phyloP scores from a whole-genome alignment of 2,113 vertebrate species.

The Peucedramus taeniatus region DNA sequence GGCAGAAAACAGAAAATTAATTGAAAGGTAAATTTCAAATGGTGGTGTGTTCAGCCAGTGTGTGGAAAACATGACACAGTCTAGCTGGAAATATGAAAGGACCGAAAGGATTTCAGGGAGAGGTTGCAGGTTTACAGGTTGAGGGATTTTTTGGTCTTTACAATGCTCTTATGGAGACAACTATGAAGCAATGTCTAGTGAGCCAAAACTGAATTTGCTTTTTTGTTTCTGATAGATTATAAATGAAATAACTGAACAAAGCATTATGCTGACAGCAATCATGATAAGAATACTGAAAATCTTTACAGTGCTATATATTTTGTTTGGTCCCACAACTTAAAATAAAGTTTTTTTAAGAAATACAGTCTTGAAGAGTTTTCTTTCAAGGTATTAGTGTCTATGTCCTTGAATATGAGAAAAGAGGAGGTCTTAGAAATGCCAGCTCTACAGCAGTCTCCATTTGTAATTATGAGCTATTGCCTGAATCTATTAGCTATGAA shows the following conservation, averaged over 20 bases:
- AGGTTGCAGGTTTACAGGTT: background rate
- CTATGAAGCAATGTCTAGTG: background rate
- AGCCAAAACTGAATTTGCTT: background rate
- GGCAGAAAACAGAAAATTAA: conserved; percentile 57
- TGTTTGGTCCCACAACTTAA: background rate
- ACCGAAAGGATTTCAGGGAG: background rate
- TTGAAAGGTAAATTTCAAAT: conserved; percentile 6
- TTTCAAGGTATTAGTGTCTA: background rate
- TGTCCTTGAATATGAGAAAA: conserved; percentile 16
- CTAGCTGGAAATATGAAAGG: background rate
- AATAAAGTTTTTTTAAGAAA: background rate
- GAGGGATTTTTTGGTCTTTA: background rate
- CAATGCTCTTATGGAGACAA: background rate
- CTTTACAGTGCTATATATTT: background rate
- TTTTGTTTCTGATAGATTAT: background rate
- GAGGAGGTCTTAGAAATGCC: background rate
- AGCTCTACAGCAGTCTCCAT: background rate
- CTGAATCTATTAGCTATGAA: conserved; percentile 22
- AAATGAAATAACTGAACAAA: background rate
- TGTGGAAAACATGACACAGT: background rate
- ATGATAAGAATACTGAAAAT: background rate
- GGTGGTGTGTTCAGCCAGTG: background rate
- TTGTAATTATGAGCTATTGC: conserved; percentile 41
- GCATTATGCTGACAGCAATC: background rate
- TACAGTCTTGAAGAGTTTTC: background rate